Evolutionary conservation across 2,888 invertebrate genomes (phyloP).

Genomic region (Pandemis corylana): DNA sequence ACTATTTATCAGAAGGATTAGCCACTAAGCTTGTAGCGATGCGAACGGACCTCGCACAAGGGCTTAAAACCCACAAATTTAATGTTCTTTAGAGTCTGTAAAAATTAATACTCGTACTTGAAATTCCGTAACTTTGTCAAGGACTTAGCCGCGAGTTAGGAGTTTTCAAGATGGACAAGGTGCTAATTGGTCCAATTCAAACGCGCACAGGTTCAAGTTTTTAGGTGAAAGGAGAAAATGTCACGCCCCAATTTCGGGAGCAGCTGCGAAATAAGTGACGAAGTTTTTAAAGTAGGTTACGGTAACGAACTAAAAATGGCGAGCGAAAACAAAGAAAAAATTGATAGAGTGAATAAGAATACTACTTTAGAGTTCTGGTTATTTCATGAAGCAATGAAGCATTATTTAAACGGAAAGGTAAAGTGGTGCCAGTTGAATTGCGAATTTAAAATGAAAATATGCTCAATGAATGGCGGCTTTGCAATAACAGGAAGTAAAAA

Average conservation of each 20-base stretch:
- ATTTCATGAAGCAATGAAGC: background rate
- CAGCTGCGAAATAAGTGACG: slow-evolving; percentile 1
- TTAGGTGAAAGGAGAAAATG: slow-evolving; percentile 29
- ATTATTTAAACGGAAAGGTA: background rate
- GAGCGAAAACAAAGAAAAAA: background rate
- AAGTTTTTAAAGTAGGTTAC: slow-evolving; percentile 12
- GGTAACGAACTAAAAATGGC: background rate
- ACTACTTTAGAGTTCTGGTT: background rate
- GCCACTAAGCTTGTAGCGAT: no score
- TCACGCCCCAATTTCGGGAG: slow-evolving; percentile 30
- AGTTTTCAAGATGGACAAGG: slow-evolving; percentile 47
- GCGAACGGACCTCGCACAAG: no score
- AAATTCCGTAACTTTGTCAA: slow-evolving; percentile 25
- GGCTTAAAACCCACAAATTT: no score
- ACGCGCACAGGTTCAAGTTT: slow-evolving; percentile 44
- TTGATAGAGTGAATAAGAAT: background rate
- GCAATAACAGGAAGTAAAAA: slow-evolving; percentile 1
- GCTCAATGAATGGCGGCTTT: background rate
- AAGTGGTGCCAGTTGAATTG: background rate
- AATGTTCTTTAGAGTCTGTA: background rate
- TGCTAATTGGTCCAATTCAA: slow-evolving; percentile 49
- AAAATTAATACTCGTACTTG: slow-evolving; percentile 21
- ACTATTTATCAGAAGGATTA: no score
- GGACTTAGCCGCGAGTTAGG: slow-evolving; percentile 7
- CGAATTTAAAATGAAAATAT: background rate